A percentile compares a stretch with the other conserved stretches of the same genome.
Evolutionary conservation across 2,888 invertebrate genomes (phyloP).

Genomic region (Sminthurinus aureus): DNA sequence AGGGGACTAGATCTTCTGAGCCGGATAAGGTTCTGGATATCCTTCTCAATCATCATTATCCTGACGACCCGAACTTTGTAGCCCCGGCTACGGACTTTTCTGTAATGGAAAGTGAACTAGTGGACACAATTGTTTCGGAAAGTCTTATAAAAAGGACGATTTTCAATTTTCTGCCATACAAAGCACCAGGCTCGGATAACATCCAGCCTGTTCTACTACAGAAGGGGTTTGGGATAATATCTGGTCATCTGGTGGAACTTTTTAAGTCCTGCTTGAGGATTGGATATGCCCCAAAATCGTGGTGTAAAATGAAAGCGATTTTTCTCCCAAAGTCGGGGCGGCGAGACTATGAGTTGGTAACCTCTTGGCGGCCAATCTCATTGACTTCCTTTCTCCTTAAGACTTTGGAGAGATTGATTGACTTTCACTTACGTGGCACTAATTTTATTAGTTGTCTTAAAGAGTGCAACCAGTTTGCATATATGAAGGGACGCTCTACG

Average conservation of each 20-base stretch:
- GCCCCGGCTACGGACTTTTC: not conserved
- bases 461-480: too few relatives aligned
- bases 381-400: constrained; percentile 47
- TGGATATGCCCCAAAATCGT: constrained; percentile 15
- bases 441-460: not conserved
- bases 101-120: not conserved
- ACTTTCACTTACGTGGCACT: constrained; percentile 26
- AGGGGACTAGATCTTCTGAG: not conserved
- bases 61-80: not conserved
- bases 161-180: constrained; percentile 25
- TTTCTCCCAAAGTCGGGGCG: too few relatives aligned
- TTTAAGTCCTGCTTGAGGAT: constrained; percentile 22
- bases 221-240: too few relatives aligned
- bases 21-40: not conserved
- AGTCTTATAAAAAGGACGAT: constrained; percentile 32
- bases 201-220: too few relatives aligned
- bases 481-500: too few relatives aligned
- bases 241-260: too few relatives aligned
- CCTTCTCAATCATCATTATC: not conserved
- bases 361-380: too few relatives aligned
- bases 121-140: too few relatives aligned
- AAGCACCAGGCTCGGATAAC: too few relatives aligned
- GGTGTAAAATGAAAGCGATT: constrained; percentile 13
- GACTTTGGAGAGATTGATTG: constrained; percentile 41
- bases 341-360: too few relatives aligned